Evolutionary conservation across 30 jellyfish, hydroid and myxozoan species (phyloP).

Genomic region (Nemopilema nomurai): DNA sequence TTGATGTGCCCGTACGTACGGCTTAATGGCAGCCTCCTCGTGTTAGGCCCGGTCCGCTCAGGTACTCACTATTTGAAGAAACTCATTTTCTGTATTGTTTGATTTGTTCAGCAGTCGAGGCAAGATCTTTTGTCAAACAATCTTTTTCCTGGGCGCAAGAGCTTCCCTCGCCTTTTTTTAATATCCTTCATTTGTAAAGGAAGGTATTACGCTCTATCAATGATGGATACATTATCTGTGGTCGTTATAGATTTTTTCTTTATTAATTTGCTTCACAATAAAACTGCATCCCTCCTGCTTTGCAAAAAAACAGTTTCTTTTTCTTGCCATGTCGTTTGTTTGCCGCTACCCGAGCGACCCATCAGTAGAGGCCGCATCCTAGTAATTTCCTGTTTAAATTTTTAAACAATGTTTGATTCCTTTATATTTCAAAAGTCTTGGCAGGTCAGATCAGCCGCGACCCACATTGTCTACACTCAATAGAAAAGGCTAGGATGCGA

Average conservation of each 20-base stretch:
- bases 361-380: not conserved
- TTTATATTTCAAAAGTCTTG: not conserved
- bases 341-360: not conserved
- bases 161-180: too few species aligned
- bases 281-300: not conserved
- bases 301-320: not conserved
- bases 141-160: too few species aligned
- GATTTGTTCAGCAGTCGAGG: too few species aligned
- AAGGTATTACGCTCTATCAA: too few species aligned
- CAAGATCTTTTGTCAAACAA: too few species aligned
- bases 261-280: not conserved
- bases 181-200: too few species aligned
- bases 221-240: too few species aligned
- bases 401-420: not conserved
- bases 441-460: slow-evolving; percentile 37
- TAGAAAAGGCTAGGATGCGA: slow-evolving; percentile 2
- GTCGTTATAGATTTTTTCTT: not conserved
- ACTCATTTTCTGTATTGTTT: too few species aligned
- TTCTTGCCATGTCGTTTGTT: not conserved
- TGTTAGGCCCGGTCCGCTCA: too few species aligned
- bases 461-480: slow-evolving; percentile 14
- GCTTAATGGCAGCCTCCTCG: too few species aligned
- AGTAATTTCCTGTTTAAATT: slow-evolving; percentile 17
- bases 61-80: too few species aligned
- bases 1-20: too few species aligned